phyloP scores from a whole-genome alignment of 1,140 invertebrate genomes.

The Philaenus spumarius region DNA sequence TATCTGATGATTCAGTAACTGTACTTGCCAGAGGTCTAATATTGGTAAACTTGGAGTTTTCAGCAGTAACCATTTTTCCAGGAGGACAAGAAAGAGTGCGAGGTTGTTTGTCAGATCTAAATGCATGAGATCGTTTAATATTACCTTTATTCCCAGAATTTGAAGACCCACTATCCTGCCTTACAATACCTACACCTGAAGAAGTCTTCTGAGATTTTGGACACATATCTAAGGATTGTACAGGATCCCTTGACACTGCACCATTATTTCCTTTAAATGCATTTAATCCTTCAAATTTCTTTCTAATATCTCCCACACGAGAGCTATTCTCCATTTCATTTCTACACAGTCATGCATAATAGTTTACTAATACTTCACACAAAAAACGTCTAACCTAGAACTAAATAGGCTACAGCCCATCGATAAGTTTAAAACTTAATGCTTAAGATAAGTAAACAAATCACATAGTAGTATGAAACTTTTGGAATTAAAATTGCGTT shows the following conservation, averaged over 20 bases:
- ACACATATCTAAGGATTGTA: not conserved
- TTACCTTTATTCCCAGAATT: slow-evolving; percentile 2
- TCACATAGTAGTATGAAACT: too few species aligned
- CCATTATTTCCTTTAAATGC: not conserved
- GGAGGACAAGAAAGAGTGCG: not conserved
- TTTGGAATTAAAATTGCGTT: too few species aligned
- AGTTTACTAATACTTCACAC: too few species aligned
- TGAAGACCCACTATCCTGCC: not conserved
- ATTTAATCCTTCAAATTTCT: slow-evolving; percentile 24
- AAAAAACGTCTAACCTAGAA: too few species aligned
- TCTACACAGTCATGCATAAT: too few species aligned
- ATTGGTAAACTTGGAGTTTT: slow-evolving; percentile 1
- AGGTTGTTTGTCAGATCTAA: slow-evolving; percentile 16
- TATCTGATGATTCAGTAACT: not conserved
- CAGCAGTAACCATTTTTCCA: not conserved
- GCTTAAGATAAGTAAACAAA: too few species aligned
- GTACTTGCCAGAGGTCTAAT: not conserved
- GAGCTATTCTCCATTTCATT: not conserved
- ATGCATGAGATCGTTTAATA: slow-evolving; percentile 25
- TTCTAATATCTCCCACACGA: slow-evolving; percentile 22
- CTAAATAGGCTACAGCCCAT: too few species aligned
- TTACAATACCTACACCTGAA: not conserved
- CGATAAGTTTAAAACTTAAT: too few species aligned
- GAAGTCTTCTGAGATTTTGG: not conserved
- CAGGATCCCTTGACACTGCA: not conserved